Base-by-base conservation (phyloP, 30 jellyfish, hydroid and myxozoan genomes). In the Chrysaora quinquecirrha region DNA sequence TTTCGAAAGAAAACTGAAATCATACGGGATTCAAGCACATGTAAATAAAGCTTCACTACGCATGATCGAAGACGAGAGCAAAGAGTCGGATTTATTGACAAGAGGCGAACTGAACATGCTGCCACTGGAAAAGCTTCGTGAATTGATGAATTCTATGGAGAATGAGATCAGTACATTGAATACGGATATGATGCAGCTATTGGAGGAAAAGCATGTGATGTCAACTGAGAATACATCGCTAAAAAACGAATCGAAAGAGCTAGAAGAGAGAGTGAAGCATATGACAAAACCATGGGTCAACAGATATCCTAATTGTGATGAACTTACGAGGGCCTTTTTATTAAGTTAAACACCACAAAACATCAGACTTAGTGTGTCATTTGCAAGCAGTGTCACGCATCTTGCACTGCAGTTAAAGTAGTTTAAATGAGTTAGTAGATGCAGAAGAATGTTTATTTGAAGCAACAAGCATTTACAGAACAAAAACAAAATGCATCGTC, bases 81-180 rank as follows among this genome's bases (percentile, higher is more conserved):
- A 80, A 38, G 34, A 29, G 24, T 80, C 90, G 10, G 62, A 72
- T 19, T 20, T 74, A 52, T 30, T 89, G 54, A 11, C 94, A 48
- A 32, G 56, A 19, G 97, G 76, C 30, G 97, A 89, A 47, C 71
- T 89, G 38, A 54, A 74, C 63, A 58, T 79, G 43, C 48, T 89
- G 83, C 14, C 79, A 23, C 54, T 73, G 16, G 97, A 82, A 61
- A 88, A 69, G 25, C 76, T 80, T 21, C n/a, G 35, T 14, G 76
- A 80, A 48, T 14, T 80, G 65, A 31, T 21, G 1, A 47, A 50
- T 0, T 47, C 83, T n/a, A 25, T 80, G 67, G 78, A 48, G 29
- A 34, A 56, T 25, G 75, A 80, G 32, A 66, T 66, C 1, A 16
- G 25, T 0, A 30, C 18, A 3, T 43, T 80, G 47, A 80, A 80